Evolutionary conservation across 2,888 invertebrate species (phyloP), one percentile per base, ranked within the genome.

Genomic region (Cybosia mesomella): DNA sequence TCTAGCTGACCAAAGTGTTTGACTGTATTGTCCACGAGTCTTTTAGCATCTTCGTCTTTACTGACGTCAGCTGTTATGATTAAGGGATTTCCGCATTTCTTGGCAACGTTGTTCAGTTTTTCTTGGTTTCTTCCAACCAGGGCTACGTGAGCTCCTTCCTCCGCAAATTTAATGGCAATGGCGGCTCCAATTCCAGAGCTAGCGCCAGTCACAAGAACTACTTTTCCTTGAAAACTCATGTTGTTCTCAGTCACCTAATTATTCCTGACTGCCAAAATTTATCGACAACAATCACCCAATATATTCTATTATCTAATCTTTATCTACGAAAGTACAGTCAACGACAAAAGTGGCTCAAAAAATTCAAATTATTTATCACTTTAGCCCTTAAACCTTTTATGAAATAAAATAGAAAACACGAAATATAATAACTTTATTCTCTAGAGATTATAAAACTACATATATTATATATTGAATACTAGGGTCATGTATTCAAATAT

Each of bases 151-250:
- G 82, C 83, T 8, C 80, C 82, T 73, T 79, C 80, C 13, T 72
- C 65, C 7, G 73, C 65, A 58, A 73, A 73, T 36, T 75, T 73
- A n/a, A 71, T 69, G 8, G 79, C 81, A 10, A 73, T 76, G 2
- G 79, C 79, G 8, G 83, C 84, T 32, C 84, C 85, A 24, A 85
- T 85, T 0, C 85, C 85, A 0, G 84, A 81, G 24, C 84, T 83
- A n/a, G 80, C 76, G 2, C 85, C 85, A 18, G 85, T 85, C 10
- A 85, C 77, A 9, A 85, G 58, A 9, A 82, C 83, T 11, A 83
- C 82, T 81, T 85, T 85, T n/a, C 66, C 73, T 58, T 73, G 54
- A 58, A 86, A 84, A 77, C 73, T 80, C 85, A 85, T 83, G 11
- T 62, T 67, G 13, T 54, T 62, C n/a, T 13, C 15, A 22, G 60